A percentile compares a stretch with the other conserved stretches of the same genome.
phyloP scores from a whole-genome alignment of 1,140 invertebrate genomes.

The Drosophila kohkoa region DNA sequence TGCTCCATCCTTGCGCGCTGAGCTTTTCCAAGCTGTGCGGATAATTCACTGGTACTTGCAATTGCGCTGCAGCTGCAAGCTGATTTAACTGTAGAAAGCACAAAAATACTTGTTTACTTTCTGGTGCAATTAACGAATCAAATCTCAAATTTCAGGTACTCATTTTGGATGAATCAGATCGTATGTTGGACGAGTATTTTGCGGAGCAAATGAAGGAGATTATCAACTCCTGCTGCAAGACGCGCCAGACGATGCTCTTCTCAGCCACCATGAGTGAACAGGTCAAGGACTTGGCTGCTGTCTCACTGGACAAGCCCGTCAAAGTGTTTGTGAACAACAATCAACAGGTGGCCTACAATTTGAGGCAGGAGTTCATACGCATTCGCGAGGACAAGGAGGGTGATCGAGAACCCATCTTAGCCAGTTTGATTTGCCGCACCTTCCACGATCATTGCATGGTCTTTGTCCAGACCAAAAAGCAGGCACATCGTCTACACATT shows the following conservation, averaged over 20 bases:
- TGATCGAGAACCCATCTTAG: conserved; percentile 96
- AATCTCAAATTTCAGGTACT: conserved; percentile 53
- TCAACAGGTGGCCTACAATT: conserved; percentile 97
- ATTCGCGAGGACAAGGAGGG: conserved; percentile 92
- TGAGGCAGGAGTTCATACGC: conserved; percentile 98
- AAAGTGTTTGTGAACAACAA: conserved; percentile 98
- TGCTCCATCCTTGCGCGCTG: conserved; percentile 83
- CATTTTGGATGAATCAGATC: conserved; percentile 84
- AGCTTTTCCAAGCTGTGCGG: conserved; percentile 54
- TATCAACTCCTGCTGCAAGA: conserved; percentile 94
- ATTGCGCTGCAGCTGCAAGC: conserved; percentile 63
- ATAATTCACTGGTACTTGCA: conserved; percentile 55
- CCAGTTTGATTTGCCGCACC: conserved; percentile 96
- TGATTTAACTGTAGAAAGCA: conserved; percentile 30
- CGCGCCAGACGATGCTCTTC: conserved; percentile 98
- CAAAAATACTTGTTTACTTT: background rate
- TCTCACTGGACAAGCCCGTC: conserved; percentile 96
- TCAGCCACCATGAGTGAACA: conserved; percentile 99
- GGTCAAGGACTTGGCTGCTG: conserved; percentile 96
- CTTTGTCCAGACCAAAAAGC: conserved; percentile 98
- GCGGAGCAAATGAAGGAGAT: conserved; percentile 99
- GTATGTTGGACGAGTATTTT: conserved; percentile 99
- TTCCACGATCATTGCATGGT: conserved; percentile 97
- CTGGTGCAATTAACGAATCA: background rate
- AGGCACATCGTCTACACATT: conserved; percentile 96